These are phyloP conservation scores for Daboia siamensis DNA, from an alignment of 2,113 vertebrate genomes.

Conservation along the genomic window DNA sequence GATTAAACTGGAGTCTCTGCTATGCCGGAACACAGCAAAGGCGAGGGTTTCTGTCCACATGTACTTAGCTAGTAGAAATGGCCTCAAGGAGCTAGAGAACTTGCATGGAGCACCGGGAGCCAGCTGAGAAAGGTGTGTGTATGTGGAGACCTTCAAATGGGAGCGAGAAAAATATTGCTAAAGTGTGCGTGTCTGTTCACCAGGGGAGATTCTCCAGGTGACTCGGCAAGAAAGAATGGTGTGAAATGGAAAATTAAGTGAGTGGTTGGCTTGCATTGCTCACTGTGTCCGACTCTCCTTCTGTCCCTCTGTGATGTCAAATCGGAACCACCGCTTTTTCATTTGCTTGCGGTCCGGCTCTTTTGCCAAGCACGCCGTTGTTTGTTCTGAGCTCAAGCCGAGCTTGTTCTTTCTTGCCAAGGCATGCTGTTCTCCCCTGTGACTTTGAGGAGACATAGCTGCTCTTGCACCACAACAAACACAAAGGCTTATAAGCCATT, in stretches of 20 bases:
- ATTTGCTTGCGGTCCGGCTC: background rate
- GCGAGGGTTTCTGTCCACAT: background rate
- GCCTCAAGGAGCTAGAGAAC: background rate
- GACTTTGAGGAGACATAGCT: accelerated
- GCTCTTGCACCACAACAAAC: slow-evolving; percentile 29
- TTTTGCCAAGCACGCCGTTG: background rate
- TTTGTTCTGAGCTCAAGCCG: slow-evolving; percentile 11
- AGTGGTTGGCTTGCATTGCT: background rate
- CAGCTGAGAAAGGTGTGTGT: background rate
- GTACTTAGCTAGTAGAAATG: no score
- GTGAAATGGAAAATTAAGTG: background rate
- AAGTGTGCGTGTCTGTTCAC: background rate
- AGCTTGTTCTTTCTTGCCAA: slow-evolving; percentile 17
- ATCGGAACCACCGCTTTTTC: background rate
- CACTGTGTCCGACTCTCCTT: background rate
- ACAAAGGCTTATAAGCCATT: background rate
- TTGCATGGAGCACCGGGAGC: background rate
- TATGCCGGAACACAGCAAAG: background rate
- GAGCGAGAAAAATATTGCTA: no score
- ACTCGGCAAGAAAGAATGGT: background rate
- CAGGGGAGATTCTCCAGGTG: background rate
- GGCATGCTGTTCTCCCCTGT: slow-evolving; percentile 14
- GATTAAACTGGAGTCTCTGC: background rate
- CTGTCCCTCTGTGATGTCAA: background rate
- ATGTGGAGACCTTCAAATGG: background rate